Base-by-base conservation (phyloP, 2,113 vertebrate genomes). In the Stictonetta naevosa region DNA sequence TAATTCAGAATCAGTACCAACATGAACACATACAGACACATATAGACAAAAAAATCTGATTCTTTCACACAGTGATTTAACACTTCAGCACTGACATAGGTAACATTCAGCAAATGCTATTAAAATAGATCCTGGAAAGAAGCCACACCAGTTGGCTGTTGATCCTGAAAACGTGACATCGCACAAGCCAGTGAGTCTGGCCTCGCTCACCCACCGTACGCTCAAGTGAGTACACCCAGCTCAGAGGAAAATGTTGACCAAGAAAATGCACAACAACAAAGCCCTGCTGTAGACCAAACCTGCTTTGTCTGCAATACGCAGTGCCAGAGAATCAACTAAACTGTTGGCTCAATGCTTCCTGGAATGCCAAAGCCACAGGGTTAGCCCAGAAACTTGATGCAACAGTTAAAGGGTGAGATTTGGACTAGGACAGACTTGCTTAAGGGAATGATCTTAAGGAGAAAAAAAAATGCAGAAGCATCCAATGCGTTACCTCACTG, bases 131-230 rank as follows among this genome's bases (percentile, higher is more conserved):
- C 20, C 38, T 78, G 77, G 62, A 84, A 72, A 86, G 66, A 38
- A 89, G 86, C 83, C 91, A 81, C 3, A 6, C 28, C 10, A 10
- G 17, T 2, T 75, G 76, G 68, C 72, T 80, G 50, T 19, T 67
- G 76, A 75, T 67, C 86, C 73, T 0, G 0, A 0, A 0, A 7
- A 42, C 1, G 52, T 63, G 66, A 71, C 69, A 84, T 66, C 80
- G 59, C 55, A 56, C 42, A 83, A 53, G 31, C 63, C 6, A 23
- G 63, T 25, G 44, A 66, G 50, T 12, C 50, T 20, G 71, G 68
- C 46, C 79, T 63, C 2, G 0, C 50, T 90, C 76, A 59, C 17
- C 48, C 80, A 68, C 10, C 53, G 3, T 34, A 68, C 53, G 28
- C 44, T 71, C 64, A 5, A 83, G 56, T 8, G 46, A 63, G 63